Evolutionary conservation across 1,140 invertebrate species (phyloP), one percentile per base, ranked within the genome.

Genomic region (Cydia pomonella): DNA sequence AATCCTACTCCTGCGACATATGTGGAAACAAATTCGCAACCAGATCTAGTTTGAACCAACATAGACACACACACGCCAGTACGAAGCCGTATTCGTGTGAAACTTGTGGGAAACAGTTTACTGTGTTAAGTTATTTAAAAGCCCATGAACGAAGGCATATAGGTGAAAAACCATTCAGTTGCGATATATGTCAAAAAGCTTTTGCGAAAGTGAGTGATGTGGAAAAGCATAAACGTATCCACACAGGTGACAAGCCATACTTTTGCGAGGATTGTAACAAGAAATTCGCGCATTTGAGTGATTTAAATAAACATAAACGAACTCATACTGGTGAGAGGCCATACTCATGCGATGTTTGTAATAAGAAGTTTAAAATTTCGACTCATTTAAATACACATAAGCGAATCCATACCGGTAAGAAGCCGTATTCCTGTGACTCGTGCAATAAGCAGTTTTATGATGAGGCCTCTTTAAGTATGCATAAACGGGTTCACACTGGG

Each of bases 91-190:
- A 62, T 21, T 21, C n/a, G 7, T 62, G 53, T 62, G n/a, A 62
- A 62, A 23, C n/a, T 62, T 62, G 53, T 62, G 21, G n/a, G 13
- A 62, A 62, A n/a, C 53, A 23, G 53, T 62, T 62, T 62, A 62
- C 21, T 21, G 1, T 23, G 9, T 10, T 12, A n/a, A 62, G 53
- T 23, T 21, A 23, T 62, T 21, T 62, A 6, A 62, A 47, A 47
- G 44, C 44, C 2, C 44, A 47, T 47, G 44, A 47, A 16, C 44
- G 44, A 3, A 47, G 44, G 16, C 44, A 47, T 13, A 13, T 47
- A 16, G 44, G 44, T 47, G 44, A 47, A 16, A 47, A 3, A 3
- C 44, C 44, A 16, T 47, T 16, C 44, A 47, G 16, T 16, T 47
- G 44, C 44, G 44, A 47, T 16, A 16, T 47, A 47, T 47, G 44